Conservation (phyloP, 2,797 vertebrate genomes). For the Iguana delicatissima region DNA sequence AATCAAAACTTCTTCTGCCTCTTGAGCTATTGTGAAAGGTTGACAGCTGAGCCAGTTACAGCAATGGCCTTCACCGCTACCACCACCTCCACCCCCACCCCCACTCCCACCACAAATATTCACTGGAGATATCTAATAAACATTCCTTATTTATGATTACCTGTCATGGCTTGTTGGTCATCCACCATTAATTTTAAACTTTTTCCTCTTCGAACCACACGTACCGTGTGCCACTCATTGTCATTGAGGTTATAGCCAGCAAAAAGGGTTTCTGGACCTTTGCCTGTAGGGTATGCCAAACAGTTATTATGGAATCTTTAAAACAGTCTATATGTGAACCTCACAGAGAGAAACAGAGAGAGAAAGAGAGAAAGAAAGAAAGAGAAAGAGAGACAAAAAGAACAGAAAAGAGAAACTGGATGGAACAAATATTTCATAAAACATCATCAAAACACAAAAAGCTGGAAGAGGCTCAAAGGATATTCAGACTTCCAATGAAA, state of each 20-base stretch:
- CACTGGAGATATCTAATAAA: neutral
- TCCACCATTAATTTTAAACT: conserved; percentile 97
- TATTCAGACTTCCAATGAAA: conserved; percentile 62
- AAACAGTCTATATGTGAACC: conserved; percentile 80
- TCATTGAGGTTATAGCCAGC: conserved; percentile 99
- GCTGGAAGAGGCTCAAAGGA: conserved; percentile 67
- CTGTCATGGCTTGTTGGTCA: conserved; percentile 94
- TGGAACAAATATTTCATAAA: conserved; percentile 69
- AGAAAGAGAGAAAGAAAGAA: conserved; percentile 58
- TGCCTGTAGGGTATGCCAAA: conserved; percentile 99
- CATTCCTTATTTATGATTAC: conserved; percentile 60
- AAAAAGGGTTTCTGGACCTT: conserved; percentile 99
- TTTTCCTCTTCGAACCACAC: conserved; percentile 97
- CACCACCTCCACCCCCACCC: neutral
- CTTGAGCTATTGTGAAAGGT: neutral
- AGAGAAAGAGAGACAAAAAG: conserved; percentile 69
- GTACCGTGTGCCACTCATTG: conserved; percentile 99
- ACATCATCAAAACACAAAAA: conserved; percentile 68
- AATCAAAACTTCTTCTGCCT: no score
- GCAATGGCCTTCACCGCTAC: neutral
- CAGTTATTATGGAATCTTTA: conserved; percentile 85
- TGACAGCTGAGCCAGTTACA: neutral
- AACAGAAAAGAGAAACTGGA: conserved; percentile 56
- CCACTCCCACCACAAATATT: neutral
- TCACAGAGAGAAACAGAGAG: conserved; percentile 80